Base-by-base conservation (phyloP, 1,140 invertebrate genomes). In the Steinernema khuongi region DNA sequence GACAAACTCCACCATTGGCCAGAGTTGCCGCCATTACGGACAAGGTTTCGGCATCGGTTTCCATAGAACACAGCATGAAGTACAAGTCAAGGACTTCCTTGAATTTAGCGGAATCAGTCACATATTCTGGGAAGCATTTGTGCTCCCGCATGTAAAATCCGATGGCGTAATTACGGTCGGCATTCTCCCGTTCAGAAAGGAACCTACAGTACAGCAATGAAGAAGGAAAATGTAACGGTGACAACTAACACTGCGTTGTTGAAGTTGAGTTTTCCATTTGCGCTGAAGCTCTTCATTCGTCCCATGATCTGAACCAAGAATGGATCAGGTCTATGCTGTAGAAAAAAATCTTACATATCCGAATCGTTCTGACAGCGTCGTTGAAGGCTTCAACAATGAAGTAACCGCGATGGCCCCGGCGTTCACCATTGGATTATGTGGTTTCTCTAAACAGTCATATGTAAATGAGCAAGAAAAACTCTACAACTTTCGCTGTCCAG, bases 341-440 rank as follows among this genome's bases (percentile, higher is more conserved):
- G 68, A 17, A 50, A 18, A 28, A 28, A 18, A 18, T 75, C 75
- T 76, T 33, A 78, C 77, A 73, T 74, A 78, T 32, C 77, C 77
- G 70, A 78, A 78, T 67, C 77, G 71, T 67, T 78, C 77, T 22
- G 76, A 75, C 11, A 78, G 60, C 1, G 71, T 36, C 28, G 43
- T 26, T 1, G 67, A 1, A 18, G 36, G 31, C 43, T 94, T 93
- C 67, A 97, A 85, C 31, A 97, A 87, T 1, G 93, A 92, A 81
- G 92, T 94, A 1, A 94, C 89, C 31, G 96, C 87, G 79, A 97
- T 96, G 22, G 94, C 94, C 14, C 94, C 94, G 18, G 94, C 93
- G 87, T 97, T 97, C 43, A 97, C 94, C 94, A 97, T 94, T 0
- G 95, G 95, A 88, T 97, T 97, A 86, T 97, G 95, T 0, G 94